phyloP scores from a whole-genome alignment of 2,113 vertebrate genomes.

The Sorex araneus region DNA sequence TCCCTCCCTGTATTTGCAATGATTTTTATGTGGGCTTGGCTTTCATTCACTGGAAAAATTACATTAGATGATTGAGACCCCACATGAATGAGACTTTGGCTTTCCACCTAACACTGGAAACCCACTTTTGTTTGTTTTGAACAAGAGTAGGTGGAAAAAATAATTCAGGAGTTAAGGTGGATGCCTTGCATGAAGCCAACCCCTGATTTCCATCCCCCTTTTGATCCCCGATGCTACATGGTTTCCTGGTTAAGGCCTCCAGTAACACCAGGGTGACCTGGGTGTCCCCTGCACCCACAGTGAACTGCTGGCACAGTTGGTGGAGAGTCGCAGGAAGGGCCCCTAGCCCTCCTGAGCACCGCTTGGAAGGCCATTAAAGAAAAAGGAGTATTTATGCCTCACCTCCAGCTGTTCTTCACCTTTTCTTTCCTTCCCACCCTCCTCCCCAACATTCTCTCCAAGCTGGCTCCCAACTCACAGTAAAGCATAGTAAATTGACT shows the following conservation, averaged over 20 bases:
- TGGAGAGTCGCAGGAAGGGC: too few species aligned
- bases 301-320: too few species aligned
- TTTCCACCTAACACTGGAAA: background rate
- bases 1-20: background rate
- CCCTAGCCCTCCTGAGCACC: too few species aligned
- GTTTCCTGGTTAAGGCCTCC: background rate
- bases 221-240: too few species aligned
- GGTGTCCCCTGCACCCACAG: too few species aligned
- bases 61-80: background rate
- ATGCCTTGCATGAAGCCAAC: too few species aligned
- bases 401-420: too few species aligned
- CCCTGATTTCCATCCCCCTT: background rate
- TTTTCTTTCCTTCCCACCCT: too few species aligned
- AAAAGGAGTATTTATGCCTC: too few species aligned
- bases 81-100: background rate
- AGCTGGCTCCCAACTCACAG: background rate
- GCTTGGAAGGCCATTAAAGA: too few species aligned
- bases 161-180: too few species aligned
- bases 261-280: too few species aligned
- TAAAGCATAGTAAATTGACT: background rate
- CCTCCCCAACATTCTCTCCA: background rate
- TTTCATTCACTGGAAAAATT: conserved; percentile 31
- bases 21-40: background rate
- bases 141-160: background rate
- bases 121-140: background rate